A percentile compares a stretch with the other conserved stretches of the same genome.
Evolutionary conservation across 64 coral and sea anemone genomes (phyloP).

Genomic region (Montipora sp.): DNA sequence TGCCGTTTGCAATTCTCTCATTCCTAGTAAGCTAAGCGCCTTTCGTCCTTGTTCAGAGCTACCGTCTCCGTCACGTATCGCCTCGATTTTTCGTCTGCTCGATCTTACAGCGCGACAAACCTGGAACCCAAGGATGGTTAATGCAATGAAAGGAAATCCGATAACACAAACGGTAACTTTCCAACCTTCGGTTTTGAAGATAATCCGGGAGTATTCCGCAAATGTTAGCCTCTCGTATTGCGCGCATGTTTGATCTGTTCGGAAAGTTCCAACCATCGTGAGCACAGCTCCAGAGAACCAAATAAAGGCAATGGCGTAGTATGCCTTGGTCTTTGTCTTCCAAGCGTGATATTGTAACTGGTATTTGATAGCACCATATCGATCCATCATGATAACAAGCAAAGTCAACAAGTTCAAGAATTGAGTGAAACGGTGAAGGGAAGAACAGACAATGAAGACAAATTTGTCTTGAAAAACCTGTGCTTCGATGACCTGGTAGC

Average conservation of each 20-base stretch:
- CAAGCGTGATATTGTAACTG: constrained; percentile 16
- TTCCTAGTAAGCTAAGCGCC: background rate
- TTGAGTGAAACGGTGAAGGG: constrained; percentile 9
- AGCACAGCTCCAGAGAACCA: background rate
- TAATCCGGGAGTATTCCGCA: background rate
- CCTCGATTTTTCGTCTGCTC: background rate
- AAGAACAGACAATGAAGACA: background rate
- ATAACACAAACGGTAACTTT: background rate
- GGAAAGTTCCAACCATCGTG: background rate
- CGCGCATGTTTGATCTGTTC: background rate
- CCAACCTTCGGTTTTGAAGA: constrained; percentile 23
- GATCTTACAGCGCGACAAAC: background rate
- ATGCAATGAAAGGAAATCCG: background rate
- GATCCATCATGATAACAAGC: constrained; percentile 13
- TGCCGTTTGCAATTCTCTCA: background rate
- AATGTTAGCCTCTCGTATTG: background rate
- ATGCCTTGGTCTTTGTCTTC: constrained; percentile 25
- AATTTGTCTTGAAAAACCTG: background rate
- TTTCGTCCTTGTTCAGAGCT: background rate
- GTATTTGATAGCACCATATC: constrained; percentile 19
- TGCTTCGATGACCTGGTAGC: background rate
- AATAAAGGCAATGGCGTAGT: background rate
- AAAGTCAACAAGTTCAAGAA: constrained; percentile 22
- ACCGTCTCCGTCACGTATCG: background rate
- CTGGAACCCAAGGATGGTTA: background rate